Evolutionary conservation across 2,797 vertebrate genomes (phyloP), one percentile per base, ranked within the genome.

Genomic region (Tapirus indicus): DNA sequence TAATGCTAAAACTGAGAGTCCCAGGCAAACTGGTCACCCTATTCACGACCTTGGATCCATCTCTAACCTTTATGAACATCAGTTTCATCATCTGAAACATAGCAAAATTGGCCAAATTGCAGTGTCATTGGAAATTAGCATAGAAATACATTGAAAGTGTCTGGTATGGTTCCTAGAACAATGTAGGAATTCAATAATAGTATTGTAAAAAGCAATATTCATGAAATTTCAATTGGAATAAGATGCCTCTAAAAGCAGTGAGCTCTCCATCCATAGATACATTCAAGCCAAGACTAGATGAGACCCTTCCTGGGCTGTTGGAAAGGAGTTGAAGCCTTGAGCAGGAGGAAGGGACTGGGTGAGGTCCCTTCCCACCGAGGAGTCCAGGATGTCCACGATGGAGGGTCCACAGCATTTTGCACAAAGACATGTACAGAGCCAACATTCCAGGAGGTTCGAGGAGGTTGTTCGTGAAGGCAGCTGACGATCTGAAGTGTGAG

Each of bases 391-490:
- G 35, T 35, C 86, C 10, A 2, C 23, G 35, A 13, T 17, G 49
- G 49, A 75, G 32, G 6, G 32, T 58, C 32, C 25, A 20, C 9
- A 29, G 49, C 6, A 1, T 35, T 23, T 32, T 5, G 20, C 80
- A 14, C 11, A 56, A 52, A 23, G 27, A 18, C 0, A 6, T 0
- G 0, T 7, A 7, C 4, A 44, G 32, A 75, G 47, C 9, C 35
- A 52, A 20, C 12, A 0, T 17, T 17, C 10, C 7, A 18, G 20
- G 41, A 44, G 49, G 4, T 35, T 54, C 13, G 7, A 25, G 16
- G 49, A 68, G 38, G 47, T 4, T n/a, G 72, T 32, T 54, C 1
- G 0, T 18, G 69, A 71, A 38, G 44, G 47, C 20, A 6, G 20
- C 32, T 38, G 18, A 16, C 3, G 4, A 21, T 47, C 52, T 47